Conservation (phyloP, 2,797 vertebrate genomes). For the Hypotaenidia okinawae region DNA sequence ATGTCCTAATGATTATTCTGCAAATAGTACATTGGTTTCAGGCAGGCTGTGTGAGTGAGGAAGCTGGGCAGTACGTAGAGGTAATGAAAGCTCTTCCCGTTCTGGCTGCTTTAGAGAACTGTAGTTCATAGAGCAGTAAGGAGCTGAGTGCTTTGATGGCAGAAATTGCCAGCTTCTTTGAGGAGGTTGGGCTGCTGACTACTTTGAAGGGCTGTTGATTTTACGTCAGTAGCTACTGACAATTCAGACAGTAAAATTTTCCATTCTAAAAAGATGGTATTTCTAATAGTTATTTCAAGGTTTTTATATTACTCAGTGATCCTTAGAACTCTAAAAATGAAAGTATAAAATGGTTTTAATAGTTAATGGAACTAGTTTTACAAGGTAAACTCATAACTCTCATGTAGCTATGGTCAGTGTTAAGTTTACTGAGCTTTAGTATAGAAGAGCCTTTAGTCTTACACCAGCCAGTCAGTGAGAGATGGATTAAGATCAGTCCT, state of each 20-base stretch:
- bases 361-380: background rate
- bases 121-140: background rate
- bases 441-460: background rate
- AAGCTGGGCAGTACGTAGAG: background rate
- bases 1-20: background rate
- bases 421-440: background rate
- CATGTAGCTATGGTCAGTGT: background rate
- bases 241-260: background rate
- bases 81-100: background rate
- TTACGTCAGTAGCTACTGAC: background rate
- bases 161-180: background rate
- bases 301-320: background rate
- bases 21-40: background rate
- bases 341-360: background rate
- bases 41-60: background rate
- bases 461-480: background rate
- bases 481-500: background rate
- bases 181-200: background rate
- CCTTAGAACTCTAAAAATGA: background rate
- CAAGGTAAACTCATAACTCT: background rate
- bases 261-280: background rate
- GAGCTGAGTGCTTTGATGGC: background rate
- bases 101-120: background rate
- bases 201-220: background rate
- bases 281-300: background rate